Evolutionary conservation across 2,113 vertebrate genomes (phyloP).

Genomic region (Microtus ochrogaster): DNA sequence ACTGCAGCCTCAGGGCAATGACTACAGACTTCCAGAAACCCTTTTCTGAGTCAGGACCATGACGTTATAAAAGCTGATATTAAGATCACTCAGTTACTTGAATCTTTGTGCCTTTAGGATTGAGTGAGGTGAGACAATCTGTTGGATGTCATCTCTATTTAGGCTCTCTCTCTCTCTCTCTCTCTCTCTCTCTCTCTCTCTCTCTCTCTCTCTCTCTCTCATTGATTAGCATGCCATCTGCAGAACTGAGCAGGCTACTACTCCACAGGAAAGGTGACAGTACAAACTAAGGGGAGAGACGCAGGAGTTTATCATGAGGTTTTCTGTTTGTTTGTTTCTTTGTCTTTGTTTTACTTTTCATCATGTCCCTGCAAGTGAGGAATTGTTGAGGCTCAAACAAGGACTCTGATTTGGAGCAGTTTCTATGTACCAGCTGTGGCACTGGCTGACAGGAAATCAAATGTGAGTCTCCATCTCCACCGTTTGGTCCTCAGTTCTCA

Average conservation of each 20-base stretch:
- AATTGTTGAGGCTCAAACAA: background rate
- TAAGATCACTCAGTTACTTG: background rate
- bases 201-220: background rate
- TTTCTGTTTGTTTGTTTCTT: too few species aligned
- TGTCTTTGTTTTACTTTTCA: too few species aligned
- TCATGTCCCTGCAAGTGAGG: background rate
- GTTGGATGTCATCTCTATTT: background rate
- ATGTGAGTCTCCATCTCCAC: background rate
- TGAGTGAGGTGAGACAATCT: background rate
- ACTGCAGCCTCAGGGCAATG: background rate
- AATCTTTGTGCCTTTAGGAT: background rate
- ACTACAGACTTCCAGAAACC: background rate
- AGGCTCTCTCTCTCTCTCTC: too few species aligned
- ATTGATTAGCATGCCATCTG: background rate
- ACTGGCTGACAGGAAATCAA: background rate
- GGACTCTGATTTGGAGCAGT: background rate
- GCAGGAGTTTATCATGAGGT: background rate
- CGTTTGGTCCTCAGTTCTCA: background rate
- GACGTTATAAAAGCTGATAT: background rate
- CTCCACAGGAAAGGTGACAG: background rate
- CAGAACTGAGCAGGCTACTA: too few species aligned
- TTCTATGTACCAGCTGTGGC: background rate
- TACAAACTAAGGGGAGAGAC: background rate
- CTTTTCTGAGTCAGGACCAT: background rate
- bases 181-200: background rate